Conservation (phyloP, 2,113 vertebrate genomes). For the Protobothrops flavoviridis region DNA sequence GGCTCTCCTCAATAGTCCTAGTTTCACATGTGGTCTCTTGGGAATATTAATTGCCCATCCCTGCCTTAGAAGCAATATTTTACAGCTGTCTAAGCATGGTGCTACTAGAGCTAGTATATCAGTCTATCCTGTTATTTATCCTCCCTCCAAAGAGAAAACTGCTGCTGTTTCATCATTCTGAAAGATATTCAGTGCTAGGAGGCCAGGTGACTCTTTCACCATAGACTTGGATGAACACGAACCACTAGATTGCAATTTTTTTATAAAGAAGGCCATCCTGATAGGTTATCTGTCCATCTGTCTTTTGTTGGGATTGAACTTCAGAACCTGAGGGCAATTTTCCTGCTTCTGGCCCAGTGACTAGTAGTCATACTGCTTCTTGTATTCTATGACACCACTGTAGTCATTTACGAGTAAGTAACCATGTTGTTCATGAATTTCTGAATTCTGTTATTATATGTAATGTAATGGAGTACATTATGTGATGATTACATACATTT, state of each 20-base stretch:
- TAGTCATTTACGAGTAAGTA: neutral
- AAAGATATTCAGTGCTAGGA: neutral
- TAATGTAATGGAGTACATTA: too few species aligned
- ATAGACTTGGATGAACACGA: neutral
- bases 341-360: neutral
- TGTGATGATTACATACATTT: neutral
- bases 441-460: neutral
- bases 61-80: neutral
- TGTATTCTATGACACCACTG: neutral
- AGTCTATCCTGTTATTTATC: neutral
- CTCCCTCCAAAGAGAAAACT: neutral
- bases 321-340: neutral
- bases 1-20: too few species aligned
- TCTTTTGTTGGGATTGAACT: neutral
- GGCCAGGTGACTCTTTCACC: neutral
- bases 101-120: neutral
- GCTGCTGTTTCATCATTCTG: neutral
- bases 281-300: neutral
- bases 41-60: too few species aligned
- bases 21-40: too few species aligned
- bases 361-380: neutral
- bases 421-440: neutral
- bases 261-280: neutral
- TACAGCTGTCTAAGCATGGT: neutral
- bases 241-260: too few species aligned